Percentiles rank a stretch among this genome's conserved stretches.
Conservation (phyloP, 2,888 invertebrate genomes). For the Aphidius colemani region DNA sequence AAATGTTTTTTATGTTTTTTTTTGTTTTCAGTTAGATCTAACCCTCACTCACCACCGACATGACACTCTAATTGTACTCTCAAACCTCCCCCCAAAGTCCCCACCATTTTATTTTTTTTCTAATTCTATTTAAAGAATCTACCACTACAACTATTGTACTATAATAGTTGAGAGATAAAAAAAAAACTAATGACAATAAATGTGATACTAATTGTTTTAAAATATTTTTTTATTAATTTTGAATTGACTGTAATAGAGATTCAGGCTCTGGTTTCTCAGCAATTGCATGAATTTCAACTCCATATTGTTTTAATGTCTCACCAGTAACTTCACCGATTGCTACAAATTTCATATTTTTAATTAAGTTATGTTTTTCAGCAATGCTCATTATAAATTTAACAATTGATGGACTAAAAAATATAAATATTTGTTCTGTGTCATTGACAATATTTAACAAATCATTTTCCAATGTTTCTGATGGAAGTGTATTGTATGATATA, state of each 20-base stretch:
- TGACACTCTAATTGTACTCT: no score
- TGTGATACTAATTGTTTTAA: no score
- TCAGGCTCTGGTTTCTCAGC: slow-evolving; percentile 51
- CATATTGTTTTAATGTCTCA: slow-evolving; percentile 44
- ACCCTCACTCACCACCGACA: no score
- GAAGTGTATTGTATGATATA: slow-evolving; percentile 48
- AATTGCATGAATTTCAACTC: slow-evolving; percentile 42
- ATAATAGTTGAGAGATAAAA: no score
- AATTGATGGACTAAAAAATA: slow-evolving; percentile 56
- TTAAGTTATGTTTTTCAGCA: slow-evolving; percentile 33
- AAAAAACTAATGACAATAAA: no score
- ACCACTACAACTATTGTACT: no score
- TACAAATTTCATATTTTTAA: slow-evolving; percentile 42
- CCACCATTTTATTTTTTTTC: no score
- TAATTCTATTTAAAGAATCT: no score
- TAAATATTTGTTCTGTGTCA: slow-evolving; percentile 40
- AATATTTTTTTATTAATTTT: background rate
- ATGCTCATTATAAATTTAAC: slow-evolving; percentile 45
- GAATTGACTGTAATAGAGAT: slow-evolving; percentile 45
- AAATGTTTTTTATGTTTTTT: no score
- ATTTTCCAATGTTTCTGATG: slow-evolving; percentile 42
- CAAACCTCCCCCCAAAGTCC: no score
- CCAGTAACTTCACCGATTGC: slow-evolving; percentile 55
- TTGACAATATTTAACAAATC: slow-evolving; percentile 41
- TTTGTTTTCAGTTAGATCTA: no score